Evolutionary conservation across 1,140 invertebrate species (phyloP).

Genomic region (Popillia japonica): DNA sequence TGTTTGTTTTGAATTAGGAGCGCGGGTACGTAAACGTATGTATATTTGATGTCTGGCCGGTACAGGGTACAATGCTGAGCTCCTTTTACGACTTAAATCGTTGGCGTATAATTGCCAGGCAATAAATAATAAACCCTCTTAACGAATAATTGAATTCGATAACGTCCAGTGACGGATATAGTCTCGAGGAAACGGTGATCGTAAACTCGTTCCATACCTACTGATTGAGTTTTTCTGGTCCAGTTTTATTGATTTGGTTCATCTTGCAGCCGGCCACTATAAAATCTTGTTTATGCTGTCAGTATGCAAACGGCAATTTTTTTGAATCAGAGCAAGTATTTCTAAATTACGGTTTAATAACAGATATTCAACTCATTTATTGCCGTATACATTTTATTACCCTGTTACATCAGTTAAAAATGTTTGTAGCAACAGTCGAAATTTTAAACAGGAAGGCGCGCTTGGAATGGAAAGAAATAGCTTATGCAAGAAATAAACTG

Average conservation of each 20-base stretch:
- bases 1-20: slow-evolving; percentile 38
- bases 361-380: neutral
- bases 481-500: neutral
- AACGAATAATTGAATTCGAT: slow-evolving; percentile 32
- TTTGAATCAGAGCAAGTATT: neutral
- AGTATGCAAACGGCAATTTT: neutral
- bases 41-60: slow-evolving; percentile 36
- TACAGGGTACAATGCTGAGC: neutral
- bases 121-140: slow-evolving; percentile 37
- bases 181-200: slow-evolving; percentile 11
- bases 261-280: neutral
- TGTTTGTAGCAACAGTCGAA: neutral
- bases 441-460: slow-evolving; percentile 8
- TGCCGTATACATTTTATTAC: neutral
- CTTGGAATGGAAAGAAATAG: neutral
- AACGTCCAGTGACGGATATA: slow-evolving; percentile 11
- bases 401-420: neutral
- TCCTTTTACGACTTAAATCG: slow-evolving; percentile 8
- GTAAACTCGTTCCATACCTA: neutral
- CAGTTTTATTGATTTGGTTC: slow-evolving; percentile 2
- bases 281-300: slow-evolving; percentile 28
- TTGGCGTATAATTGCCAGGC: slow-evolving; percentile 35
- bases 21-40: neutral
- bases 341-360: neutral
- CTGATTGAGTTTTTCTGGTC: neutral